Percentiles rank a stretch among this genome's conserved stretches.
phyloP scores from a whole-genome alignment of 2,888 invertebrate species.

The Aphrophora alni region DNA sequence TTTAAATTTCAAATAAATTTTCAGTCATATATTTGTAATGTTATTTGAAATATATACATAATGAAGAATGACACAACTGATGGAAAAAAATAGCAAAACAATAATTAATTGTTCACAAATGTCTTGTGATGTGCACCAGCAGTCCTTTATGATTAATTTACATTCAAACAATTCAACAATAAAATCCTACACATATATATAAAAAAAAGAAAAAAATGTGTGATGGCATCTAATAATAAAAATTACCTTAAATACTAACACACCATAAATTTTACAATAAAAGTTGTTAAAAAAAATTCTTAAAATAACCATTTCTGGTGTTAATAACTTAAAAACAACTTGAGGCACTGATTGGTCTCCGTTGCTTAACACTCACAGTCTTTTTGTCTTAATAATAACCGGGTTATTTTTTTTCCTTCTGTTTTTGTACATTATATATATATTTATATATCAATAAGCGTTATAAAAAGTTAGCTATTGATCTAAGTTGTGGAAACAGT shows the following conservation, averaged over 20 bases:
- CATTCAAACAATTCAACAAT: not conserved
- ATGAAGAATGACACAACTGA: not conserved
- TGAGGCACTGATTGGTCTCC: conserved; percentile 6
- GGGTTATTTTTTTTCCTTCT: not conserved
- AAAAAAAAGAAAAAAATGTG: not conserved
- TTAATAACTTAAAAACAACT: not conserved
- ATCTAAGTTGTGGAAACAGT: not conserved
- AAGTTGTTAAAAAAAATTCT: not conserved
- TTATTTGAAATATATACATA: not conserved
- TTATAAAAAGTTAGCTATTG: conserved; percentile 9
- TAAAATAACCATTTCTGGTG: not conserved
- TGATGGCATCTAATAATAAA: conserved; percentile 2
- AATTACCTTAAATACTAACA: not conserved
- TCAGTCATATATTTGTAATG: not conserved
- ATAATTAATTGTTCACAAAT: not conserved
- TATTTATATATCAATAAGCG: not conserved
- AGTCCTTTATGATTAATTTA: not conserved
- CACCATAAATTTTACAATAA: conserved; percentile 1
- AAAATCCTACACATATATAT: not conserved
- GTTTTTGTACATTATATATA: not conserved
- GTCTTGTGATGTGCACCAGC: not conserved
- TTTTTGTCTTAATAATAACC: conserved; percentile 4
- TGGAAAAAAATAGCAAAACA: not conserved
- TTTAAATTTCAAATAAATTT: not conserved
- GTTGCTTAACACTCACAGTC: not conserved